Evolutionary conservation across 2,113 vertebrate species (phyloP).

Genomic region (Diphyllodes magnificus): DNA sequence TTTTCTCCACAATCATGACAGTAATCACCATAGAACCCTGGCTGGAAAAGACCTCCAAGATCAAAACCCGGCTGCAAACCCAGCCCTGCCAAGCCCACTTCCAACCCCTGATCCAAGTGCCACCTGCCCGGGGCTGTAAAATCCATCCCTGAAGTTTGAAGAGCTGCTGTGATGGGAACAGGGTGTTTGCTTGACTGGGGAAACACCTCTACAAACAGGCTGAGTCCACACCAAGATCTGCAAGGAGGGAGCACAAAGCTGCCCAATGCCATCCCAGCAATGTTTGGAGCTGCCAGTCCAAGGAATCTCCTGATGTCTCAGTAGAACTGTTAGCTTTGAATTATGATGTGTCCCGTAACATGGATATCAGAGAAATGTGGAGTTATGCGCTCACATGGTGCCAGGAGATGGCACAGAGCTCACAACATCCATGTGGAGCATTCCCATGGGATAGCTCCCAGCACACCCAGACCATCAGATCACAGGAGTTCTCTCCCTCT

Average conservation of each 20-base stretch:
- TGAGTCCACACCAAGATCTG: accelerated
- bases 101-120: neutral
- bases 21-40: neutral
- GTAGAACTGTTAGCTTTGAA: neutral
- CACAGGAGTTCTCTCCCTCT: neutral
- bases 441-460: neutral
- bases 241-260: neutral
- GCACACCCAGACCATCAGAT: neutral
- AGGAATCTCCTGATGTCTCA: neutral
- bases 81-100: neutral
- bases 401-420: neutral
- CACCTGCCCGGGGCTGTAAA: neutral
- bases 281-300: neutral
- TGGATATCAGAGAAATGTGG: accelerated
- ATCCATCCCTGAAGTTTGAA: neutral
- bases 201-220: neutral
- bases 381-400: accelerated
- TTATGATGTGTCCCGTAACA: too few relatives aligned
- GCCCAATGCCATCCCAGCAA: accelerated
- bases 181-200: too few relatives aligned
- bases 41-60: neutral
- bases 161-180: neutral
- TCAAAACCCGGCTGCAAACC: neutral
- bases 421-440: accelerated
- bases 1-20: neutral